Evolutionary conservation across 1,140 invertebrate species (phyloP).

Genomic region (Drosophila albomicans): DNA sequence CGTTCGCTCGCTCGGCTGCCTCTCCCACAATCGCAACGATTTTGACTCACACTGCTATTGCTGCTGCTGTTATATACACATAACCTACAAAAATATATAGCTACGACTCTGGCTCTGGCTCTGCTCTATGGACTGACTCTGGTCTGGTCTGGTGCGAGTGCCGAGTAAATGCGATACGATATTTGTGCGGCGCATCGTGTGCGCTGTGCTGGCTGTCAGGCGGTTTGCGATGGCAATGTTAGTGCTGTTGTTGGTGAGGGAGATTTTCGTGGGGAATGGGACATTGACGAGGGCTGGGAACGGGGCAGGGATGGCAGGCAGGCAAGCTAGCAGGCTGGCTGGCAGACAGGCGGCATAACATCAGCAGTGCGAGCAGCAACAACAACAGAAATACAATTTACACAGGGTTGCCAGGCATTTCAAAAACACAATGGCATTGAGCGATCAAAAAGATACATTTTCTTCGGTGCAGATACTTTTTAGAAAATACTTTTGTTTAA

Average conservation of each 20-base stretch:
- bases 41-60: constrained; percentile 70
- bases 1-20: constrained; percentile 60
- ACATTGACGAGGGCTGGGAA: constrained; percentile 1
- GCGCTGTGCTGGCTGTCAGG: constrained; percentile 69
- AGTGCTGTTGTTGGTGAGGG: constrained; percentile 13
- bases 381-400: constrained; percentile 61
- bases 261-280: constrained; percentile 27
- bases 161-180: constrained; percentile 71
- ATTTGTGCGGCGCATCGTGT: constrained; percentile 77
- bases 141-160: constrained; percentile 52
- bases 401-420: constrained; percentile 60
- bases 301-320: constrained; percentile 25
- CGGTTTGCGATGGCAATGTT: constrained; percentile 56
- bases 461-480: not conserved
- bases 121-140: constrained; percentile 2
- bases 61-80: constrained; percentile 80
- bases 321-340: constrained; percentile 27
- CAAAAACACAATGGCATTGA: constrained; percentile 57
- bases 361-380: constrained; percentile 67
- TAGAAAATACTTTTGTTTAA: no score
- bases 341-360: constrained; percentile 79
- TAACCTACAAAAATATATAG: constrained; percentile 84
- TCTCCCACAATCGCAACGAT: constrained; percentile 75
- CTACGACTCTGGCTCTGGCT: constrained; percentile 48
- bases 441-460: not conserved